Evolutionary conservation across 1,140 invertebrate species (phyloP).

Genomic region (Solenopsis invicta): DNA sequence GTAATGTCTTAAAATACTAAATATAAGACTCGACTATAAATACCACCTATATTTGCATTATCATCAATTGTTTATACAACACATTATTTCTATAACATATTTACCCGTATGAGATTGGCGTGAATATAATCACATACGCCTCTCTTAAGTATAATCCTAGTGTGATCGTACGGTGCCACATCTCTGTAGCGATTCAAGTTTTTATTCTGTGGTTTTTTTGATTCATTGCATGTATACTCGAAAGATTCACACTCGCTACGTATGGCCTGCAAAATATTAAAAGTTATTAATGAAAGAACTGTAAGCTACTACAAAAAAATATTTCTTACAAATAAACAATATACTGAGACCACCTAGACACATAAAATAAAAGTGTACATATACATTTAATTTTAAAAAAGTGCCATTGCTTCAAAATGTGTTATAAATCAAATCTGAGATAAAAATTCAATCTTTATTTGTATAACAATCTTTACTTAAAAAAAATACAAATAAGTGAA

Average conservation of each 20-base stretch:
- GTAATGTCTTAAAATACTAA: too few species aligned
- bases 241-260: slow-evolving; percentile 88
- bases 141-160: slow-evolving; percentile 92
- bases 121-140: slow-evolving; percentile 96
- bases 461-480: too few species aligned
- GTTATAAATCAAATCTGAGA: background rate
- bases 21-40: too few species aligned
- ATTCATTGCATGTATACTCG: slow-evolving; percentile 91
- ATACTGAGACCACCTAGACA: background rate
- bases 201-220: slow-evolving; percentile 93
- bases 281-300: slow-evolving; percentile 5
- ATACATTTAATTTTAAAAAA: background rate
- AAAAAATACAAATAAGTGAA: too few species aligned
- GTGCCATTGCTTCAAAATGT: background rate
- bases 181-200: slow-evolving; percentile 96
- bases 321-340: background rate
- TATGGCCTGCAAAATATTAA: slow-evolving; percentile 87
- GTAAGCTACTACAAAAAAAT: background rate
- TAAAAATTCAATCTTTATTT: background rate
- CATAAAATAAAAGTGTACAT: background rate
- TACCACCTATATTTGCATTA: background rate
- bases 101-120: slow-evolving; percentile 95
- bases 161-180: slow-evolving; percentile 98
- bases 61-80: background rate
- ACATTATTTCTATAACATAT: slow-evolving; percentile 37